Percentiles rank a stretch among this genome's conserved stretches.
phyloP scores from a whole-genome alignment of 2,113 vertebrate genomes.

The Bostrychus sinensis region DNA sequence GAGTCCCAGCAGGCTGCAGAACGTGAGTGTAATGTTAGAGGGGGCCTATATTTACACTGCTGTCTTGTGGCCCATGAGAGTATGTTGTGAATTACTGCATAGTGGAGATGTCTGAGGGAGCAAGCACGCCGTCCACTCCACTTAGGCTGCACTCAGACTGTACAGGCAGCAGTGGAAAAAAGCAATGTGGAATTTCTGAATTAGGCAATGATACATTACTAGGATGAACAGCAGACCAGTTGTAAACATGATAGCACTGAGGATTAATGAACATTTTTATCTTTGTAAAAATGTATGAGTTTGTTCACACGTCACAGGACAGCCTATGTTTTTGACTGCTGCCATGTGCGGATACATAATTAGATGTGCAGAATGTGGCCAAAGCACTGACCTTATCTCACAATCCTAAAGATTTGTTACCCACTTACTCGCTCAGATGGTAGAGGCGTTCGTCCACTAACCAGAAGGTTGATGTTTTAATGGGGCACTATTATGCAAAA shows the following conservation, averaged over 20 bases:
- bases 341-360: too few species aligned
- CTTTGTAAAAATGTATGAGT: background rate
- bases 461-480: too few species aligned
- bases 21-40: slow-evolving; percentile 58
- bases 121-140: slow-evolving; percentile 39
- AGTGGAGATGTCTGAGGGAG: slow-evolving; percentile 59
- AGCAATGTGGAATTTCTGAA: slow-evolving; percentile 20
- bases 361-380: too few species aligned
- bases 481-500: too few species aligned
- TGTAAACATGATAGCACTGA: background rate
- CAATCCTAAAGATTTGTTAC: too few species aligned
- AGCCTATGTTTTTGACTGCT: too few species aligned
- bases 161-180: slow-evolving; percentile 16
- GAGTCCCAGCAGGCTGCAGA: slow-evolving; percentile 30
- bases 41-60: slow-evolving; percentile 59
- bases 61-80: slow-evolving; percentile 46
- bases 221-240: background rate
- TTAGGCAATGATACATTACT: background rate
- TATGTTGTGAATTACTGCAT: slow-evolving; percentile 65
- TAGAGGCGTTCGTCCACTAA: too few species aligned
- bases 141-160: slow-evolving; percentile 28
- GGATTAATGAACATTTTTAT: background rate
- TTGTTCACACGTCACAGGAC: background rate
- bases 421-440: too few species aligned
- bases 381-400: too few species aligned